Conservation (phyloP, 2,113 vertebrate species). For the Callithrix jacchus region DNA sequence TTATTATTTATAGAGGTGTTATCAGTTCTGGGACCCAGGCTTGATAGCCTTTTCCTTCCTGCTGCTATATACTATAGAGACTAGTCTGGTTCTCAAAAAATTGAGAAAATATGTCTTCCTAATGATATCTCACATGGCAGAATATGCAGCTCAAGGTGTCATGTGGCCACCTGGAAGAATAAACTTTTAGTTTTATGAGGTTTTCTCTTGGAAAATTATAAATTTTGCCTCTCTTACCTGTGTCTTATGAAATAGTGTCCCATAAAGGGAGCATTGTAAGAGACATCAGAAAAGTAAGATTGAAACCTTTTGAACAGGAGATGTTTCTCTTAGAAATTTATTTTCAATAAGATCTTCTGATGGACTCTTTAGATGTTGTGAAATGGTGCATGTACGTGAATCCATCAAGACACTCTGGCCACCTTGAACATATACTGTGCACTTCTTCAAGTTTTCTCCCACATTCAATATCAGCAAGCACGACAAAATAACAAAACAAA, state of each 20-base stretch:
- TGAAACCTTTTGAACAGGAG: background rate
- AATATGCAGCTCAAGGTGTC: fast-evolving
- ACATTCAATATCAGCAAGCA: background rate
- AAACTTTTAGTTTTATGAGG: background rate
- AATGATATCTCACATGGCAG: background rate
- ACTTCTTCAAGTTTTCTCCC: background rate
- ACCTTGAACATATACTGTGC: background rate
- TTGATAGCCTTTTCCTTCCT: background rate
- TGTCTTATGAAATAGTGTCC: background rate
- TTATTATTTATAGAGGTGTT: background rate
- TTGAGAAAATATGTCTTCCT: background rate
- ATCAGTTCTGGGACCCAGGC: background rate
- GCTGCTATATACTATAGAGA: too few species aligned
- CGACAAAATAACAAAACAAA: too few species aligned
- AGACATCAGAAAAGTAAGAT: background rate
- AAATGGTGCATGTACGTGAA: background rate
- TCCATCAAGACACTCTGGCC: background rate
- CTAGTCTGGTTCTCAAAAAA: background rate
- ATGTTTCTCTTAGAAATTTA: background rate
- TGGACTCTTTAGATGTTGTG: background rate
- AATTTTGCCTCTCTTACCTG: background rate
- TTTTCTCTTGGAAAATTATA: background rate
- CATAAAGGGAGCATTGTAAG: background rate
- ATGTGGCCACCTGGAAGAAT: background rate
- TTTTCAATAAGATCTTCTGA: background rate